Conservation (phyloP, 1,140 invertebrate species). For the Trachymyrmex cornetzi region DNA sequence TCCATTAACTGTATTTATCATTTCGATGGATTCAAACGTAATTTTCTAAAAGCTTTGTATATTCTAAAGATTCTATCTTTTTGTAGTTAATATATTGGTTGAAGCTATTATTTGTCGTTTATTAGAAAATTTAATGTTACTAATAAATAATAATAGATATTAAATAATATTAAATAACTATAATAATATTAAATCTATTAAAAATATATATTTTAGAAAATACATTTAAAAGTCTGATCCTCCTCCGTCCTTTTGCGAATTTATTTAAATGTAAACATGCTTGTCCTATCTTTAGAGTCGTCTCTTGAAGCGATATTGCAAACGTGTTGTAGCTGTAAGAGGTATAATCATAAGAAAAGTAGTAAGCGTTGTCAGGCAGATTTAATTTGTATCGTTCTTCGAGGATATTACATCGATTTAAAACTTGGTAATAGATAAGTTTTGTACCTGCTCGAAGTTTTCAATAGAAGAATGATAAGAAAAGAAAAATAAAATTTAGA, state of each 20-base stretch:
- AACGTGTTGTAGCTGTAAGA: background rate
- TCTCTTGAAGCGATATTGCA: background rate
- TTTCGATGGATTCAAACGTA: background rate
- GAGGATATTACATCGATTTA: conserved; percentile 7
- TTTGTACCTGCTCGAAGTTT: background rate
- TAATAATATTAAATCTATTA: background rate
- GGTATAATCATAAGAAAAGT: background rate
- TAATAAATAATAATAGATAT: background rate
- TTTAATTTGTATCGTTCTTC: conserved; percentile 56
- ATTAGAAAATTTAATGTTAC: background rate
- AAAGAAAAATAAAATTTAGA: background rate
- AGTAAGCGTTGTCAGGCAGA: conserved; percentile 29
- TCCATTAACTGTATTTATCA: background rate
- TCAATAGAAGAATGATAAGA: background rate
- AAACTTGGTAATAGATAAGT: background rate
- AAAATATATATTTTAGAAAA: background rate
- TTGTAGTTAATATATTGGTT: background rate
- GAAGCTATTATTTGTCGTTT: background rate
- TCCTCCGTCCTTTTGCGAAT: background rate
- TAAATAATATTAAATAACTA: no score
- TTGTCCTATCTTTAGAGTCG: background rate
- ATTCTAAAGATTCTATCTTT: background rate
- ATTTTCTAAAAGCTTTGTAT: background rate
- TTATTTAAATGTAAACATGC: background rate
- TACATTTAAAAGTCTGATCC: background rate